phyloP scores from a whole-genome alignment of 2,797 vertebrate species.

The Lepus oiostolus region DNA sequence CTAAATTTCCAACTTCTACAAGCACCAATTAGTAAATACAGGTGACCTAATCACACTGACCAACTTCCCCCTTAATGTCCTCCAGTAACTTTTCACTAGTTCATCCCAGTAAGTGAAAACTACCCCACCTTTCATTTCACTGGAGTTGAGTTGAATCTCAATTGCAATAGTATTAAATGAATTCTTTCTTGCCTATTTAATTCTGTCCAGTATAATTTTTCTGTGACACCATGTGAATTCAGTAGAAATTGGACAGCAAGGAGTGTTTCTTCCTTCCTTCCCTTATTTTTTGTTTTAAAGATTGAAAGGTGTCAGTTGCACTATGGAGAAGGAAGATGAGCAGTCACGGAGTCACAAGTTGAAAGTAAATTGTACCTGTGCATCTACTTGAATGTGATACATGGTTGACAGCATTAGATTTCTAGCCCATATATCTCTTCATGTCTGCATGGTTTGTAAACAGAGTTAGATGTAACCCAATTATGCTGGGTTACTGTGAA shows the following conservation, averaged over 20 bases:
- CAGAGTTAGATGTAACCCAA: not conserved
- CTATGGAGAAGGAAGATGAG: not conserved
- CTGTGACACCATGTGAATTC: not conserved
- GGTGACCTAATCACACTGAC: not conserved
- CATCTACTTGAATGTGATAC: not conserved
- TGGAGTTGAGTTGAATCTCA: not conserved
- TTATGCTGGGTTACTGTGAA: not conserved
- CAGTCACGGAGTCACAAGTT: not conserved
- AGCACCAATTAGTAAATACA: not conserved
- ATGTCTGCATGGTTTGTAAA: not conserved
- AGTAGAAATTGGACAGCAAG: slow-evolving; percentile 25
- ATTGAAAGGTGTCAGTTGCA: not conserved
- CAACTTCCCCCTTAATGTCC: not conserved
- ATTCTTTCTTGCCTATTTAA: slow-evolving; percentile 8
- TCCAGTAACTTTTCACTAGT: not conserved
- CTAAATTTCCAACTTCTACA: not conserved
- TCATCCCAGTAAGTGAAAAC: not conserved
- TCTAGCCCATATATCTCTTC: not conserved
- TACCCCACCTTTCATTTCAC: not conserved
- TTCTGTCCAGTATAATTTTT: not conserved
- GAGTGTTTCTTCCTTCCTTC: not conserved
- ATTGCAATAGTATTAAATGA: not conserved
- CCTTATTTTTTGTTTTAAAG: not conserved
- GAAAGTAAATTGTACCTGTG: not conserved
- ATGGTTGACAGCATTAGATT: not conserved